These are phyloP conservation scores for Apamea epomidion DNA, from an alignment of 2,888 invertebrate genomes.

Conservation along the genomic window DNA sequence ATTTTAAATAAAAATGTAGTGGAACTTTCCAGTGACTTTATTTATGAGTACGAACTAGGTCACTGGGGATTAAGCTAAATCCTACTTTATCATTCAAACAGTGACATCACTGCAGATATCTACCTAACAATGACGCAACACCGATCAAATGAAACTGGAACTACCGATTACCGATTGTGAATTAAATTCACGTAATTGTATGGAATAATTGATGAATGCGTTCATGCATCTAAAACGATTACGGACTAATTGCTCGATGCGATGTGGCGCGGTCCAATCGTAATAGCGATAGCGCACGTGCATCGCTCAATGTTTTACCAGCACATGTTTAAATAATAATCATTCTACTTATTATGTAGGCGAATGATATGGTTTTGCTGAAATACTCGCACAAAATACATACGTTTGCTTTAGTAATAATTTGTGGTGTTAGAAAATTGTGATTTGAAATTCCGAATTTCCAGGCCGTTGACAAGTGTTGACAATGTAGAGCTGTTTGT, in stretches of 20 bases:
- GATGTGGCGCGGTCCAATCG: conserved; percentile 30
- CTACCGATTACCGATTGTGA: conserved; percentile 55
- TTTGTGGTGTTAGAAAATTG: conserved; percentile 19
- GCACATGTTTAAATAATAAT: conserved; percentile 27
- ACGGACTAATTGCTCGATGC: conserved; percentile 60
- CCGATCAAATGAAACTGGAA: conserved; percentile 50
- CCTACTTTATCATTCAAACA: conserved; percentile 38
- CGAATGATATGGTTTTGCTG: conserved; percentile 9
- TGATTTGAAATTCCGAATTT: conserved; percentile 24
- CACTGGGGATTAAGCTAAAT: conserved; percentile 45
- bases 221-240: conserved; percentile 66
- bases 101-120: conserved; percentile 38
- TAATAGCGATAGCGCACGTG: conserved; percentile 36
- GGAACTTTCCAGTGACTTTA: conserved; percentile 8
- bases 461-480: conserved; percentile 30
- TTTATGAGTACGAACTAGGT: conserved; percentile 41
- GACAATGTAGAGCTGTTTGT: conserved; percentile 32
- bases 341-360: conserved; percentile 38
- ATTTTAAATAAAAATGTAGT: conserved; percentile 21
- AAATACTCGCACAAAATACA: conserved; percentile 17
- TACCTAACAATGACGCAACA: conserved; percentile 47
- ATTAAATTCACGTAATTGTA: conserved; percentile 60
- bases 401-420: background rate
- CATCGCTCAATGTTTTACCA: conserved; percentile 31
- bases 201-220: conserved; percentile 61